These are phyloP conservation scores for Eulemur mongoz DNA, from an alignment of 2,797 vertebrate species.

Conservation along the genomic window DNA sequence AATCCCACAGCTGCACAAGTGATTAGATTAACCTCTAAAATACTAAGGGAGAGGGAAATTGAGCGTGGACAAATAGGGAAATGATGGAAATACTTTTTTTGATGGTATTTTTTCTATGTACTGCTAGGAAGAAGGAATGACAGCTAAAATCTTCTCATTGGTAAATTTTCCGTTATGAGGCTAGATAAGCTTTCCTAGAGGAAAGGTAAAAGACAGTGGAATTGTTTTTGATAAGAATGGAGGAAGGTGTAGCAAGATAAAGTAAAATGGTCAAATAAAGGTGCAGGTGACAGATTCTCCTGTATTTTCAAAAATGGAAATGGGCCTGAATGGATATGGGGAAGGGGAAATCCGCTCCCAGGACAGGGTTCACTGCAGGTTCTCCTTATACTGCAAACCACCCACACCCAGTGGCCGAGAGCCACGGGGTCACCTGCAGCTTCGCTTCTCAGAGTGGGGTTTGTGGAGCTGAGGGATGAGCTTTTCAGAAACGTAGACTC, in stretches of 20 bases:
- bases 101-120: not conserved
- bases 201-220: conserved; percentile 3
- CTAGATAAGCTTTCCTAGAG: not conserved
- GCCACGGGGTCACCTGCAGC: not conserved
- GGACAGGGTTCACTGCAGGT: not conserved
- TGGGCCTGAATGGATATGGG: not conserved
- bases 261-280: conserved; percentile 34
- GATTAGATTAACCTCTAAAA: not conserved
- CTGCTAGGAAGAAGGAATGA: not conserved
- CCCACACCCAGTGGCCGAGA: not conserved
- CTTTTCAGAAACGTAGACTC: not conserved
- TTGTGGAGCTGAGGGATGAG: not conserved
- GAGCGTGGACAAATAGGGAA: not conserved
- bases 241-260: not conserved
- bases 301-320: conserved; percentile 26
- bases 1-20: not conserved
- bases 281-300: not conserved
- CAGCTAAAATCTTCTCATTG: not conserved
- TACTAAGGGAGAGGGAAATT: not conserved
- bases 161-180: not conserved
- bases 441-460: not conserved
- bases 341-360: not conserved
- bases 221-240: not conserved
- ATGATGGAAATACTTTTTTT: not conserved
- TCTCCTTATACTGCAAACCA: not conserved